Evolutionary conservation across 30 jellyfish, hydroid and myxozoan species (phyloP).

Genomic region (Sanderia malayensis): DNA sequence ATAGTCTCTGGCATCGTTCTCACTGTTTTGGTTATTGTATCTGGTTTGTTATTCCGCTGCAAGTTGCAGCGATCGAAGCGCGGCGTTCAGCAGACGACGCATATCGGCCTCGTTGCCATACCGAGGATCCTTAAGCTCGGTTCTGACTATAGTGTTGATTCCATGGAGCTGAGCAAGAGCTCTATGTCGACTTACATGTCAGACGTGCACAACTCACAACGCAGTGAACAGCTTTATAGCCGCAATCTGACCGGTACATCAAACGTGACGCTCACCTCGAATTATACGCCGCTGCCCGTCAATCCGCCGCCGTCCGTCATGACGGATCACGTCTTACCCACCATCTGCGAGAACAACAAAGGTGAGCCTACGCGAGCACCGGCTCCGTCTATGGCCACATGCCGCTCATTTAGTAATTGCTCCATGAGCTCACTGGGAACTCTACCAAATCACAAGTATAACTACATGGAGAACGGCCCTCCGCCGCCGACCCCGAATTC

Average conservation of each 20-base stretch:
- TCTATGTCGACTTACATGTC: constrained; percentile 86
- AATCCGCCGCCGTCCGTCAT: constrained; percentile 97
- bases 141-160: constrained; percentile 56
- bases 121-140: constrained; percentile 35
- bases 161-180: constrained; percentile 48
- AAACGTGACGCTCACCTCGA: constrained; percentile 59
- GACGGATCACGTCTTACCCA: constrained; percentile 69
- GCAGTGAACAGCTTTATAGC: constrained; percentile 65
- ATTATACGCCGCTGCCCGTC: constrained; percentile 74
- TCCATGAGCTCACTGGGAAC: constrained; percentile 55
- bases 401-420: constrained; percentile 51
- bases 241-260: constrained; percentile 86
- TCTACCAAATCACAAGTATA: constrained; percentile 28
- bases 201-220: constrained; percentile 49
- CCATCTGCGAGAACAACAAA: constrained; percentile 65
- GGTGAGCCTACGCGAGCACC: constrained; percentile 66
- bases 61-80: constrained; percentile 46
- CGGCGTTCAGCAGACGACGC: constrained; percentile 31
- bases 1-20: constrained; percentile 61
- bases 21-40: constrained; percentile 27
- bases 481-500: constrained; percentile 77
- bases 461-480: constrained; percentile 67
- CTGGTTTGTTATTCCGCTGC: constrained; percentile 54
- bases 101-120: constrained; percentile 45
- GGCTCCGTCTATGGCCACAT: constrained; percentile 57